Percentiles rank a stretch among this genome's conserved stretches.
Conservation (phyloP, 2,797 vertebrate genomes). For the Caiman crocodilus region DNA sequence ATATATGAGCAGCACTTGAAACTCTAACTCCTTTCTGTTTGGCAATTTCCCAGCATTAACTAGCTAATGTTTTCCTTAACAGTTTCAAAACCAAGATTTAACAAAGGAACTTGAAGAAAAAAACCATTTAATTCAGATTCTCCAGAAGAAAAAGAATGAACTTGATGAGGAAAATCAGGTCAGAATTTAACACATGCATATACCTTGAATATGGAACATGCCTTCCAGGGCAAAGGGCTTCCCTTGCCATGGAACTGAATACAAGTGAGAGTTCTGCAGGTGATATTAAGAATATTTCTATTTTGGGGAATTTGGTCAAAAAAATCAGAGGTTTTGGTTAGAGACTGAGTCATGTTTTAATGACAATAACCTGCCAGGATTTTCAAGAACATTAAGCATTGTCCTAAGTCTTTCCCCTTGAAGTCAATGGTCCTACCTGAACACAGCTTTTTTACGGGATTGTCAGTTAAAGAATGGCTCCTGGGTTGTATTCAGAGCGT, state of each 20-base stretch:
- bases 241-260: neutral
- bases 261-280: neutral
- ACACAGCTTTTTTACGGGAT: neutral
- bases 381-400: neutral
- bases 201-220: neutral
- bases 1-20: neutral
- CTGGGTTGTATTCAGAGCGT: neutral
- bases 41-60: neutral
- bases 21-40: neutral
- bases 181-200: neutral
- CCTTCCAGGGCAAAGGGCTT: neutral
- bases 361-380: neutral
- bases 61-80: neutral
- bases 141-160: slow-evolving; percentile 53
- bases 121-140: neutral
- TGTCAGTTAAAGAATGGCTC: neutral
- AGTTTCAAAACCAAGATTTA: slow-evolving; percentile 54
- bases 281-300: too few relatives aligned
- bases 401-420: neutral
- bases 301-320: neutral
- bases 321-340: neutral
- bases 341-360: neutral
- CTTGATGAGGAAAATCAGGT: slow-evolving; percentile 63
- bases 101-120: slow-evolving; percentile 48
- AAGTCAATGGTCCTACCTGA: neutral